phyloP scores from a whole-genome alignment of 2,113 vertebrate genomes.

The Rattus norvegicus region GRCr8 NC_086022.1:135644001-135644500 shows the following conservation, averaged over 20 bases:
- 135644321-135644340: background rate
- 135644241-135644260: background rate
- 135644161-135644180: rapidly evolving
- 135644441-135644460: background rate
- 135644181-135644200: background rate
- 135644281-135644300: background rate
- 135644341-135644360: background rate
- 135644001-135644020: background rate
- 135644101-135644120: background rate
- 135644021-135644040: background rate
- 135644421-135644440: background rate
- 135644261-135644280: background rate
- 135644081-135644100: too few relatives aligned
- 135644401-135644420: background rate
- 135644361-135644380: background rate
- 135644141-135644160: background rate
- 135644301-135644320: background rate
- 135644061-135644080: background rate
- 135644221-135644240: background rate
- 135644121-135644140: background rate
- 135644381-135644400: background rate
- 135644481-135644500: background rate
- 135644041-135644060: background rate
- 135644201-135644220: background rate
- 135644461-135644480: background rate